Evolutionary conservation across 2,113 vertebrate species (phyloP).

Genomic region (Porphyrio hochstetteri): DNA sequence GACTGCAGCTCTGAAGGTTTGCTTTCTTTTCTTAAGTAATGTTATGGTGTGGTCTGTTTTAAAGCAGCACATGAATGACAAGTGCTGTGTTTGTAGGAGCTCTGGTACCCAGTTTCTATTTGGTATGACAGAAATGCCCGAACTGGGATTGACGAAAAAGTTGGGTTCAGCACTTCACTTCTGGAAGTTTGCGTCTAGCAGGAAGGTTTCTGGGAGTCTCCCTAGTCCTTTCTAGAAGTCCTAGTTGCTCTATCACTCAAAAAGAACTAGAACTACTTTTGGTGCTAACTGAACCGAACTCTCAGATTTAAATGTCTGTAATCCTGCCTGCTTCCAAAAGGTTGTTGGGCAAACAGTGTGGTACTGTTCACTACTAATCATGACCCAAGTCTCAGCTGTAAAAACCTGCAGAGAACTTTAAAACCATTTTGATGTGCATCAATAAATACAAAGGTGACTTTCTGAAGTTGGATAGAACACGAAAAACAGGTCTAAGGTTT

Average conservation of each 20-base stretch:
- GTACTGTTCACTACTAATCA: neutral
- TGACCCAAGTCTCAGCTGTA: neutral
- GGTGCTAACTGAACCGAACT: neutral
- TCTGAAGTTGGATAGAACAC: neutral
- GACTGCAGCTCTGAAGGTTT: constrained; percentile 94
- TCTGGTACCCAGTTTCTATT: neutral
- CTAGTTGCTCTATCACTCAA: neutral
- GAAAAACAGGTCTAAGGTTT: neutral
- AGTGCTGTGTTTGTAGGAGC: neutral
- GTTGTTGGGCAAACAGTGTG: neutral
- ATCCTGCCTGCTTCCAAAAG: neutral
- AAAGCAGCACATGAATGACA: neutral
- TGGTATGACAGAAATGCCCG: neutral
- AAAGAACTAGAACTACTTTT: neutral
- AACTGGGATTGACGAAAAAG: neutral
- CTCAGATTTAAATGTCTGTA: neutral
- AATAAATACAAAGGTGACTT: neutral
- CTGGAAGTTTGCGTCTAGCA: neutral
- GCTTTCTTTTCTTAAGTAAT: neutral
- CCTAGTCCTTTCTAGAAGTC: neutral
- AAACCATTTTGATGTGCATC: neutral
- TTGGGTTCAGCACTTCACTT: neutral
- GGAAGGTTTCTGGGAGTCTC: neutral
- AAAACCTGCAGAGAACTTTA: neutral
- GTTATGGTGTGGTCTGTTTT: neutral